phyloP scores from a whole-genome alignment of 2,113 vertebrate species.

The western clawed frog (Xenopus tropicalis) region UCB_Xtro_10.0 CM004447.2:98002001-98002500 shows the following conservation, averaged over 20 bases:
- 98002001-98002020: too few relatives aligned
- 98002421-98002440: constrained; percentile 8
- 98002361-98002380: not conserved
- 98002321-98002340: constrained; percentile 14
- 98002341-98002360: not conserved
- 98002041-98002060: not conserved
- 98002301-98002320: constrained; percentile 25
- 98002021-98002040: not conserved
- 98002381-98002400: constrained; percentile 14
- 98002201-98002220: constrained; percentile 41
- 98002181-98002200: constrained; percentile 39
- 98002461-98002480: constrained; percentile 1
- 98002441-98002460: constrained; percentile 1
- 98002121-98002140: constrained; percentile 30
- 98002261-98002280: constrained; percentile 42
- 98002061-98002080: constrained; percentile 4
- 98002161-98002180: constrained; percentile 44
- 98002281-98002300: constrained; percentile 22
- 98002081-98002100: constrained; percentile 6
- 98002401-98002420: constrained; percentile 29
- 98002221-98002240: constrained; percentile 33
- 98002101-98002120: constrained; percentile 38
- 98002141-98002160: constrained; percentile 26
- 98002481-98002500: not conserved
- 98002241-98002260: constrained; percentile 16